Evolutionary conservation across 2,797 vertebrate species (phyloP).

Genomic region (Ceyx erithaca): DNA sequence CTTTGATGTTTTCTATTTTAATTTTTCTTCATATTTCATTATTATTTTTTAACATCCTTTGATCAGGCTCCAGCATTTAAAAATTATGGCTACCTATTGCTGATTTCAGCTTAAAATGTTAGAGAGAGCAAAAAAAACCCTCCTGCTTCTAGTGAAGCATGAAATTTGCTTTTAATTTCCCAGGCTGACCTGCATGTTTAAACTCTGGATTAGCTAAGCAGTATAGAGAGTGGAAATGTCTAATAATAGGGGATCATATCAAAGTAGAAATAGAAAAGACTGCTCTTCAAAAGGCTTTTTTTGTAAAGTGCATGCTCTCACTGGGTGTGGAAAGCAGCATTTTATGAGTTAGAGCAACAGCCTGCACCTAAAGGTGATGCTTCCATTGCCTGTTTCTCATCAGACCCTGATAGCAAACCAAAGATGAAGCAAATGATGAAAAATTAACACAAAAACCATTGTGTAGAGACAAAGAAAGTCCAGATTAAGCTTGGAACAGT

Average conservation of each 20-base stretch:
- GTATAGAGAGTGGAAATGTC: not conserved
- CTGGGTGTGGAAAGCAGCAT: not conserved
- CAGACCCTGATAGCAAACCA: not conserved
- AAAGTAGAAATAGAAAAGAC: not conserved
- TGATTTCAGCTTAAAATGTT: not conserved
- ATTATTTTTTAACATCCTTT: not conserved
- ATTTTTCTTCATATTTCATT: not conserved
- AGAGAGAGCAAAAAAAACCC: not conserved
- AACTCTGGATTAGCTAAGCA: not conserved
- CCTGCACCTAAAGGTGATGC: not conserved
- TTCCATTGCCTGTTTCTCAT: not conserved
- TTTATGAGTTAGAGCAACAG: not conserved
- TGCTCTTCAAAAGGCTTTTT: not conserved
- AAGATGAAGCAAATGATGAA: not conserved
- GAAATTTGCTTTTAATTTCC: conserved; percentile 18
- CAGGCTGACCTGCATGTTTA: not conserved
- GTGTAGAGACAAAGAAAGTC: not conserved
- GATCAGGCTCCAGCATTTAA: not conserved
- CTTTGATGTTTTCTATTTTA: not conserved
- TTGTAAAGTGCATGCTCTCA: not conserved
- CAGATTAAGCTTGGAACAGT: not conserved
- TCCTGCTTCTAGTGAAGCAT: not conserved
- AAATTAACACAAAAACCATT: not conserved
- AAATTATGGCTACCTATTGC: not conserved
- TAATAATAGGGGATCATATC: not conserved